Evolutionary conservation across 2,888 invertebrate species (phyloP).

Genomic region (Apomyelois bistriatella): DNA sequence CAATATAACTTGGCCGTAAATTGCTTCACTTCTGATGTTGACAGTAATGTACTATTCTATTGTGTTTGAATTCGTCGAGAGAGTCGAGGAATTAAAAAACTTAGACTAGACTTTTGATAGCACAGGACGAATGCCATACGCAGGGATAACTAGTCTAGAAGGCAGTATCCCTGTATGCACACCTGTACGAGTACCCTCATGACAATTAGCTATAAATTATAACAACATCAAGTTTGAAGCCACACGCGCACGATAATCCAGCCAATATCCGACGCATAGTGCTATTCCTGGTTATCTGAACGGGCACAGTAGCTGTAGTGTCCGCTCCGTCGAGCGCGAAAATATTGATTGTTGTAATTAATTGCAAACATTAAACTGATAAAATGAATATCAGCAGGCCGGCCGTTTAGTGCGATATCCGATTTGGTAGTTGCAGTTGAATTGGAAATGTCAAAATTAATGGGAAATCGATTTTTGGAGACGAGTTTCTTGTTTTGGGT

Average conservation of each 20-base stretch:
- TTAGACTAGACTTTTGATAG: too few relatives aligned
- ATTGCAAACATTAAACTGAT: slow-evolving; percentile 59
- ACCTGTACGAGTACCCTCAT: too few relatives aligned
- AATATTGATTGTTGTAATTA: slow-evolving; percentile 74
- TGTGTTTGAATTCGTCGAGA: too few relatives aligned
- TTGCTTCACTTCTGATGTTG: too few relatives aligned
- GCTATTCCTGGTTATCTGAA: slow-evolving; percentile 41
- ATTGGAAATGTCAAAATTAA: background rate
- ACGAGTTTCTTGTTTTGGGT: too few relatives aligned
- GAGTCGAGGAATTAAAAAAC: too few relatives aligned
- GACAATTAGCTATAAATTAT: background rate
- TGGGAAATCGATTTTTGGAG: too few relatives aligned
- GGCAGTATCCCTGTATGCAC: too few relatives aligned
- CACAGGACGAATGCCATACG: too few relatives aligned
- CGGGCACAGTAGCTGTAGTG: slow-evolving; percentile 49
- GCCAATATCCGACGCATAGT: slow-evolving; percentile 9
- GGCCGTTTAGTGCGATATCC: slow-evolving; percentile 2
- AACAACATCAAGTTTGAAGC: background rate
- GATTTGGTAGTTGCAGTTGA: background rate
- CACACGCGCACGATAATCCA: background rate
- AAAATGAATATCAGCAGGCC: slow-evolving; percentile 48
- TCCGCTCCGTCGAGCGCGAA: slow-evolving; percentile 61
- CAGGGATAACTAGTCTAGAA: too few relatives aligned
- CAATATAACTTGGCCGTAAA: too few relatives aligned
- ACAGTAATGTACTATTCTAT: too few relatives aligned